These are phyloP conservation scores for Prunella strophiata DNA, from an alignment of 2,797 vertebrate genomes.

Conservation along the genomic window DNA sequence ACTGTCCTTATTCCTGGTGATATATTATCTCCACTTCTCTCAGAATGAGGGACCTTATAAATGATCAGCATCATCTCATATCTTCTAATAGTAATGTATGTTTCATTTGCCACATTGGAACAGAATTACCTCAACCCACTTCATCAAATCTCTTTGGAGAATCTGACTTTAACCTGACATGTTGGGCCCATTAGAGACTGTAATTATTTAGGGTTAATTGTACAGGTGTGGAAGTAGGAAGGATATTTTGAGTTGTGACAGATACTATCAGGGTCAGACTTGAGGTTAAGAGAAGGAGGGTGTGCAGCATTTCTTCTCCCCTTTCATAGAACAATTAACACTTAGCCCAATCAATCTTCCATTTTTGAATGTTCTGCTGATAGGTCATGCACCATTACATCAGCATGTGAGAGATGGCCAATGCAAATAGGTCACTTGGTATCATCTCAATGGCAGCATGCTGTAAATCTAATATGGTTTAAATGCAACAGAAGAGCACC, in stretches of 20 bases:
- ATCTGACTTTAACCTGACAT: conserved; percentile 35
- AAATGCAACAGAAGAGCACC: neutral
- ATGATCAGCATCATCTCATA: conserved; percentile 11
- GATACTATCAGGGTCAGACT: conserved; percentile 11
- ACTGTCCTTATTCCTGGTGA: neutral
- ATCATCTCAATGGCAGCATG: conserved; percentile 3
- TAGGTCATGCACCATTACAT: conserved; percentile 68
- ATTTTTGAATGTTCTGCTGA: conserved; percentile 40
- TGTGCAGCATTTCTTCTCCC: neutral
- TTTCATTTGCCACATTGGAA: conserved; percentile 37
- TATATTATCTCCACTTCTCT: neutral
- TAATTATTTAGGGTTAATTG: conserved; percentile 61
- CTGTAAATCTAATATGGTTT: conserved; percentile 1
- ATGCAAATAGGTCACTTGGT: conserved; percentile 50
- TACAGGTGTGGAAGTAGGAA: conserved; percentile 32
- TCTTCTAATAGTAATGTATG: conserved; percentile 26
- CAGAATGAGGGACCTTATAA: neutral
- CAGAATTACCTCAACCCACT: conserved; percentile 61
- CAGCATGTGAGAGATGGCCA: conserved; percentile 35
- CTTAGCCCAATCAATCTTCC: conserved; percentile 36
- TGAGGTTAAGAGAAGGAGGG: conserved; percentile 24
- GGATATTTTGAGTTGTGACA: conserved; percentile 23
- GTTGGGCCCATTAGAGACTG: conserved; percentile 41
- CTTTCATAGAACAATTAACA: conserved; percentile 65
- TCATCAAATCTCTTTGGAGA: conserved; percentile 46